These are phyloP conservation scores for Allygus modestus DNA, from an alignment of 2,888 invertebrate genomes.

Conservation along the genomic window DNA sequence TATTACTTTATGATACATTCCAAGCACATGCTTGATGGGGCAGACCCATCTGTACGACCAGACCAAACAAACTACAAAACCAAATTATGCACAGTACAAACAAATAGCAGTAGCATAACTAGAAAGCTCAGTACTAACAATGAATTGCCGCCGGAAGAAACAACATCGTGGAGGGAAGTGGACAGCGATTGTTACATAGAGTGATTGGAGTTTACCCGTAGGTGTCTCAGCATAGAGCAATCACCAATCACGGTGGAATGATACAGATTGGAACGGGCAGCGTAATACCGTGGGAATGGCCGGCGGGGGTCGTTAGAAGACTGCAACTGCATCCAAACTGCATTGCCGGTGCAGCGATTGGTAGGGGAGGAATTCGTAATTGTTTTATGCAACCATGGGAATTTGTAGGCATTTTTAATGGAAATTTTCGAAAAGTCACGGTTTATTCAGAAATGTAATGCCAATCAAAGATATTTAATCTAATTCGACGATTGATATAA, in stretches of 20 bases:
- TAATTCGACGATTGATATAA: too few relatives aligned
- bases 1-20: too few relatives aligned
- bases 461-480: too few relatives aligned
- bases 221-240: constrained; percentile 34
- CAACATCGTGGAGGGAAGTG: background rate
- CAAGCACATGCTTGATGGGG: too few relatives aligned
- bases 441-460: too few relatives aligned
- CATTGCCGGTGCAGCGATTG: background rate
- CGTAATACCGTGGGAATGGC: constrained; percentile 43
- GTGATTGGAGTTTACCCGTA: constrained; percentile 38
- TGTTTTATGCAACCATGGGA: constrained; percentile 2
- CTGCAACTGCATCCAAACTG: constrained; percentile 12
- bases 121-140: constrained; percentile 8
- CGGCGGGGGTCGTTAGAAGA: background rate
- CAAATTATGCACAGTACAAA: too few relatives aligned
- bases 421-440: too few relatives aligned
- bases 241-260: constrained; percentile 43
- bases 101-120: background rate
- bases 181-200: constrained; percentile 29
- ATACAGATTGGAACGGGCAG: constrained; percentile 32
- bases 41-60: too few relatives aligned
- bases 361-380: background rate
- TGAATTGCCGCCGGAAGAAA: constrained; percentile 40
- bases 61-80: too few relatives aligned
- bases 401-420: background rate